Base-by-base conservation (phyloP, 2,888 invertebrate species). In the Cosmia pyralina region DNA sequence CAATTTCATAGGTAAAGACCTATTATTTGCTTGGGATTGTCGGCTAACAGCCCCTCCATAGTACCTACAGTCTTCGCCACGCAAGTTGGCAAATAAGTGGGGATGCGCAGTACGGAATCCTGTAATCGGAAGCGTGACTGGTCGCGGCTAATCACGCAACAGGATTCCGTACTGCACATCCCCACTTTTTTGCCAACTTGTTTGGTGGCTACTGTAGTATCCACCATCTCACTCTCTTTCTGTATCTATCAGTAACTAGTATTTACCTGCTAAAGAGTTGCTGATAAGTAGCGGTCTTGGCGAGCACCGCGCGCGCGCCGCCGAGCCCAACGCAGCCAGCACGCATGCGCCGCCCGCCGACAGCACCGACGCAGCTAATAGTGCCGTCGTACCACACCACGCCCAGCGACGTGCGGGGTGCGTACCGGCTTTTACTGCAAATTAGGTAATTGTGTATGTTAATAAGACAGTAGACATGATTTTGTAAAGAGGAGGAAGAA, bases 251-350 rank as follows among this genome's bases (percentile, higher is more conserved):
- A 44, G 44, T 22, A 22, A 17, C 11, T 22, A 13, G 55, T 66
- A 95, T 97, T 96, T 94, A 98, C 98, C 96, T 86, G 98, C 97
- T 82, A 98, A 93, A 50, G 97, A 96, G 93, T 98, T 98, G 97
- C 98, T 98, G 28, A 98, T 92, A 85, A 86, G 97, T 97, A 88
- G 97, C 95, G 90, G 98, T 91, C 86, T 97, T 93, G 93, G 98
- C 94, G 91, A 91, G 53, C 93, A 93, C 10, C 97, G 96, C 11
- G 97, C 97, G 4, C 97, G 97, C 4, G 98, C 98, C 15, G 98
- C 98, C 0, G 98, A 98, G 85, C 98, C 98, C 71, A 98, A 95
- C 19, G 98, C 97, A 0, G 98, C 98, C 85, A 98, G 97, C 53
- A 98, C 96, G 63, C 98, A 97, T 4, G 97, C 97, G 0, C 98